phyloP scores from a whole-genome alignment of 2,797 vertebrate species.

The Amblyopsis hoosieri region DNA sequence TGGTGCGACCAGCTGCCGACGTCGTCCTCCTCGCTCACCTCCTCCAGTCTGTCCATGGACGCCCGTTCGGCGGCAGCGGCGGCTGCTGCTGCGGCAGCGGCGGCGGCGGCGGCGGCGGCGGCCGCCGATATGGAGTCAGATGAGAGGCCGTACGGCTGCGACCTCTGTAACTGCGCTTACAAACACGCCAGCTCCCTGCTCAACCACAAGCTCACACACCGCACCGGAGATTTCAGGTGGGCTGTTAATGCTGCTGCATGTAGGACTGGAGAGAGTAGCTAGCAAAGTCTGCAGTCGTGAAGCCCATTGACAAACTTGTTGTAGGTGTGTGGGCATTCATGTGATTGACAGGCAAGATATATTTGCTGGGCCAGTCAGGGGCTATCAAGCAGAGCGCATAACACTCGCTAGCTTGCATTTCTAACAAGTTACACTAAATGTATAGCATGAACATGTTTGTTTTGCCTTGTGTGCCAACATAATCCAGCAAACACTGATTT shows the following conservation, averaged over 20 bases:
- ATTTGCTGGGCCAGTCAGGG: no score
- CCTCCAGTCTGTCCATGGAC: slow-evolving; percentile 68
- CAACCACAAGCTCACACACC: slow-evolving; percentile 86
- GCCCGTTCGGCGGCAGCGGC: slow-evolving; percentile 42
- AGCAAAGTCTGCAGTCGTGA: no score
- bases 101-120: slow-evolving; percentile 15
- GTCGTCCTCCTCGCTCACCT: slow-evolving; percentile 65
- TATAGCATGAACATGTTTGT: no score
- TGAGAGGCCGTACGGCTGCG: slow-evolving; percentile 80
- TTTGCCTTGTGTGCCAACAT: no score
- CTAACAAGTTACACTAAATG: no score
- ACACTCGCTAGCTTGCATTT: no score
- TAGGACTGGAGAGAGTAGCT: no score
- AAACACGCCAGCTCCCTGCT: slow-evolving; percentile 82
- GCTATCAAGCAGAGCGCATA: no score
- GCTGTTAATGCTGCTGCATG: neutral
- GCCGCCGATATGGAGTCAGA: slow-evolving; percentile 64
- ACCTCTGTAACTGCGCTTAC: slow-evolving; percentile 85
- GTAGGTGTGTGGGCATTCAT: no score
- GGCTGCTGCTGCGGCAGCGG: neutral
- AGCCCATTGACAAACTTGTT: no score
- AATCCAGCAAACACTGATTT: no score
- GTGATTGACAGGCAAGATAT: no score
- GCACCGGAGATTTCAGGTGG: slow-evolving; percentile 81
- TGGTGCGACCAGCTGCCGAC: slow-evolving; percentile 75